Evolutionary conservation across 2,888 invertebrate genomes (phyloP), one percentile per base, ranked within the genome.

Genomic region (Amphipoea lucens): DNA sequence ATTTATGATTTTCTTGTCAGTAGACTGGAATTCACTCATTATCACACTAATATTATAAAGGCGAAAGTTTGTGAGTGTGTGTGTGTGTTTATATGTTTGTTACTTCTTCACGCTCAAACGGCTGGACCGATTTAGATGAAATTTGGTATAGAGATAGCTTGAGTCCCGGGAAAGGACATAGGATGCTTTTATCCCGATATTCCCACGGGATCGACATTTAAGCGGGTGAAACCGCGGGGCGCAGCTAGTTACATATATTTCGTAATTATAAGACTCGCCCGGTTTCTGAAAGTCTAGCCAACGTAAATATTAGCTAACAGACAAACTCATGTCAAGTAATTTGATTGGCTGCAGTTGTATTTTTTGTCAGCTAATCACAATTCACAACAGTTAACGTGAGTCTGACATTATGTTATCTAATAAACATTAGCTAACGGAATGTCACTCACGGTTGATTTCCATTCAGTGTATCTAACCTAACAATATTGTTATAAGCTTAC

Each of bases 231-330:
- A n/a, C n/a, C n/a, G n/a, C n/a, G n/a, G n/a, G n/a, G n/a, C n/a
- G n/a, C n/a, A n/a, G n/a, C n/a, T n/a, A n/a, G n/a, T 23, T 70
- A 14, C 14, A 9, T 14, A 48, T 45, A 11, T 45, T 60, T 71
- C 36, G 45, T 54, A 54, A 79, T 71, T 4, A 71, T 20, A n/a
- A 40, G 42, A 68, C 51, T n/a, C 6, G n/a, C 0, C 45, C 81
- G 2, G 63, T 54, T 54, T 79, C 57, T 54, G 20, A 23, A 57
- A 42, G 77, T 17, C 1, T 42, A 63, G 4, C 12, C n/a, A 42
- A 17, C 1, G 11, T 29, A 57, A 48, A 29, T 57, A 20, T 57
- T 57, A 79, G 29, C 11, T 51, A 66, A 82, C 42, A 17, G 66
- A 42, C 12, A 67, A 20, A 74, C 4, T 74, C 42, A 60, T 29